Conservation (phyloP, 1,140 invertebrate genomes). For the Argopecten irradians region DNA sequence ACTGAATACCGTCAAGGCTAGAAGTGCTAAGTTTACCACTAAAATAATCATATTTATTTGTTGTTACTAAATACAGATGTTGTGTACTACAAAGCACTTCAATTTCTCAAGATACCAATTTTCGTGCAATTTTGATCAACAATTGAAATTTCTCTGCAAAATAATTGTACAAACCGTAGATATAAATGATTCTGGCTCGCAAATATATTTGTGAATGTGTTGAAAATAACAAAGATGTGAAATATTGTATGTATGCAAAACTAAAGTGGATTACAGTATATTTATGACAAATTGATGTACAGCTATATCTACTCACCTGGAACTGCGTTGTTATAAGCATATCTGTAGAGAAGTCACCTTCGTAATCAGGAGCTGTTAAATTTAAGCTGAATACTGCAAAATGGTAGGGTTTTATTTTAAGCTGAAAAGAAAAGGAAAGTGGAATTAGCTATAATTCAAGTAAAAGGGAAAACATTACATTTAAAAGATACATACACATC, state of each 20-base stretch:
- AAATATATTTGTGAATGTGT: no score
- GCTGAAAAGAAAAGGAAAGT: conserved; percentile 74
- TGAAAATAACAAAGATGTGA: no score
- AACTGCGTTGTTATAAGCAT: conserved; percentile 86
- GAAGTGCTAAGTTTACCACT: no score
- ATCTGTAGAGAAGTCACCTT: conserved; percentile 84
- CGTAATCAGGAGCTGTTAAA: conserved; percentile 83
- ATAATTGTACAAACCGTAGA: no score
- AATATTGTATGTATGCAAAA: not conserved
- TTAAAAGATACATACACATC: not conserved
- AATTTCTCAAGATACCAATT: no score
- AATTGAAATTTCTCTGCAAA: not conserved
- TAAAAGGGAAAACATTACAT: not conserved
- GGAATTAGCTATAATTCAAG: not conserved
- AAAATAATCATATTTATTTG: no score
- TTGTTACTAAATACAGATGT: no score
- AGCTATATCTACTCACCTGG: conserved; percentile 77
- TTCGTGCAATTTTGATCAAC: no score
- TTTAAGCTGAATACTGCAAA: conserved; percentile 86
- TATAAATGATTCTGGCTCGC: not conserved
- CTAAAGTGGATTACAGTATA: not conserved
- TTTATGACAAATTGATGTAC: not conserved
- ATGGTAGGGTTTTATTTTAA: conserved; percentile 82
- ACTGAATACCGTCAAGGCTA: no score
- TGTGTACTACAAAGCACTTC: no score